A percentile compares a stretch with the other conserved stretches of the same genome.
Evolutionary conservation across 2,113 vertebrate species (phyloP).

Genomic region (Proteles cristata): DNA sequence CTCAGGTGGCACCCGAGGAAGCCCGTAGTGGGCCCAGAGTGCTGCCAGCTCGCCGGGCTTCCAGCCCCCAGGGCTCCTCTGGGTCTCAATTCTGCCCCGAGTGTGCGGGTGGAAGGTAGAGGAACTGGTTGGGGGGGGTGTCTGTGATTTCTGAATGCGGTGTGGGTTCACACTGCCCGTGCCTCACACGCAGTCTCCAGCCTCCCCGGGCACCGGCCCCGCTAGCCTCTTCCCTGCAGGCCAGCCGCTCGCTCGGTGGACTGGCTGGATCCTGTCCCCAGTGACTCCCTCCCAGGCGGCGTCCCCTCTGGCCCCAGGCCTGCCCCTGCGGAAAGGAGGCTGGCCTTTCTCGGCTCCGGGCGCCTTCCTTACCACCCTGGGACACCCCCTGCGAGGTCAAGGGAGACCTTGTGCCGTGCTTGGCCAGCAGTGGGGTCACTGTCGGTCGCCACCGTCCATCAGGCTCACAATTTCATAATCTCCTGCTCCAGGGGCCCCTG

Average conservation of each 20-base stretch:
- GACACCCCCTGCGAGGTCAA: background rate
- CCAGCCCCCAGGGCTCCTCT: background rate
- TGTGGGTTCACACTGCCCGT: background rate
- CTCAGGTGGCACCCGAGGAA: background rate
- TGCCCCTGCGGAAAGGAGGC: too few relatives aligned
- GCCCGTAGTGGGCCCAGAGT: background rate
- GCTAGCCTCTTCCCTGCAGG: background rate
- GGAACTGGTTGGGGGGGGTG: too few relatives aligned
- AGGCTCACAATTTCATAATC: background rate
- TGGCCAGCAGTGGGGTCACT: background rate
- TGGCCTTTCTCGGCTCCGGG: background rate
- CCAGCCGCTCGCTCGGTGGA: background rate
- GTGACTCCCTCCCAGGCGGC: background rate
- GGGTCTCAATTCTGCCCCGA: background rate
- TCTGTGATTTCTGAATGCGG: background rate
- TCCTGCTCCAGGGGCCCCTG: background rate
- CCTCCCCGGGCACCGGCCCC: too few relatives aligned
- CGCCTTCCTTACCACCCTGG: too few relatives aligned
- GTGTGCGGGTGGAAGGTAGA: background rate
- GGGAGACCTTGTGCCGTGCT: background rate
- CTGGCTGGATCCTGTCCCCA: background rate
- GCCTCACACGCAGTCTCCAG: background rate
- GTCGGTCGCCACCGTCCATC: background rate
- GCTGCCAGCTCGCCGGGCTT: background rate
- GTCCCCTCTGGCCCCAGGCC: background rate